Evolutionary conservation across 2,797 vertebrate species (phyloP), one percentile per base, ranked within the genome.

Genomic region (Ptychadena robeensis): DNA sequence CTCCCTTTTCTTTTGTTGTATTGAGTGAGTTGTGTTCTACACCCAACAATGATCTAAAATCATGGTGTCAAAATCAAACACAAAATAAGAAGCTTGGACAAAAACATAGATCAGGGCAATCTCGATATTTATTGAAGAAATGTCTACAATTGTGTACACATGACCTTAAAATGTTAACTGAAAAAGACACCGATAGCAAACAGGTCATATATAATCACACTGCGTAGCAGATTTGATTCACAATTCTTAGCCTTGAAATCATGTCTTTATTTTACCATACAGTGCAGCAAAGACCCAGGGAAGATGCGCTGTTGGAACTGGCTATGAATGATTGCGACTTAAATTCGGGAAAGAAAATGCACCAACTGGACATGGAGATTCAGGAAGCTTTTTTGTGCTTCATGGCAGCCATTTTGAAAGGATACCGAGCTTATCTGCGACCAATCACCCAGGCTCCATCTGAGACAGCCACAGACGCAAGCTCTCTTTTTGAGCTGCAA

Each of bases 391-490:
- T 99, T 89, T 93, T 99, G 65, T 95, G 93, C 86, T 99, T 99
- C 90, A 99, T 99, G 98, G 98, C 98, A 4, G 97, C 97, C 73
- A 96, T 99, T 88, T 90, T 99, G 15, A 96, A 97, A 90, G 98
- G 98, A 76, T 99, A 99, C 90, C 95, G 98, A 87, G 94, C 95
- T 25, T 99, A 96, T 74, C 93, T 99, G 86, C 93, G 95, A 80
- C 98, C 98, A 66, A 99, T 99, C 91, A 99, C 97, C 1, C 95
- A 99, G 85, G 98, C 97, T 15, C 98, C 98, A 0, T 99, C 98
- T 14, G 98, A 99, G 91, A 99, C 96, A 87, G 97, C 98, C 79
- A 99, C 98, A 0, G 97, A 99, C 73, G 97, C 96, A 73, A 94
- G 94, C 88, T 99, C 98, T 57, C 96, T 99, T 61, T 99, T 99